A percentile compares a stretch with the other conserved stretches of the same genome.
These are phyloP conservation scores for Microcaecilia unicolor DNA, from an alignment of 2,797 vertebrate genomes.

Conservation along the genomic window DNA sequence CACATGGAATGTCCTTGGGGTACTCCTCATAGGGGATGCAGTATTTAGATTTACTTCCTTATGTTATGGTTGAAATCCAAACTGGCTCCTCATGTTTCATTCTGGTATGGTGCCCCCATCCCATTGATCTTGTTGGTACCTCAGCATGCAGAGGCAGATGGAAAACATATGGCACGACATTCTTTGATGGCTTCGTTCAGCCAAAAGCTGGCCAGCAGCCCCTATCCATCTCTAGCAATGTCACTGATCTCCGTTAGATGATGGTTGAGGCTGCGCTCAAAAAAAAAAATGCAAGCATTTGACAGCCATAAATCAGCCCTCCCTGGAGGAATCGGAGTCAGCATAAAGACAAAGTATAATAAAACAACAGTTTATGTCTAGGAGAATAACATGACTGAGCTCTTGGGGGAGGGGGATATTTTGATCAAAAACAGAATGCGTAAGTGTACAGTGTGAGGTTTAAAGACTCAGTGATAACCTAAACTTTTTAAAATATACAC, in stretches of 20 bases:
- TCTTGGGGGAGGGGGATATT: too few species aligned
- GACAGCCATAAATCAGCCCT: background rate
- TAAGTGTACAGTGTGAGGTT: too few species aligned
- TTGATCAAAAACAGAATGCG: too few species aligned
- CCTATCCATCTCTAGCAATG: slow-evolving; percentile 42
- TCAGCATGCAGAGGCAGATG: slow-evolving; percentile 37
- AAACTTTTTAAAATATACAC: too few species aligned
- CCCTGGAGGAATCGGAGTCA: slow-evolving; percentile 9
- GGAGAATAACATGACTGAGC: too few species aligned
- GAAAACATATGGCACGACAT: slow-evolving; percentile 50
- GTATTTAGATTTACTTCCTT: slow-evolving; percentile 43
- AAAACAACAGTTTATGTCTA: too few species aligned
- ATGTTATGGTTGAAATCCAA: slow-evolving; percentile 49
- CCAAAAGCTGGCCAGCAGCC: slow-evolving; percentile 46
- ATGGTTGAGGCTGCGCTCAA: slow-evolving; percentile 22
- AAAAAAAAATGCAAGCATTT: slow-evolving; percentile 7
- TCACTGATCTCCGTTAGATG: slow-evolving; percentile 34
- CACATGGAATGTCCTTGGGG: slow-evolving; percentile 19
- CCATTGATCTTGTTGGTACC: slow-evolving; percentile 40
- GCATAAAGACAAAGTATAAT: background rate
- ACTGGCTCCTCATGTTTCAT: slow-evolving; percentile 50
- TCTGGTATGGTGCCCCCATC: slow-evolving; percentile 29
- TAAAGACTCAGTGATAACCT: too few species aligned
- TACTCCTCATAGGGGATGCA: slow-evolving; percentile 20
- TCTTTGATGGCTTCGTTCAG: slow-evolving; percentile 48